These are phyloP conservation scores for Collichthys lucidus DNA, from an alignment of 2,113 vertebrate genomes.

Conservation along the genomic window DNA sequence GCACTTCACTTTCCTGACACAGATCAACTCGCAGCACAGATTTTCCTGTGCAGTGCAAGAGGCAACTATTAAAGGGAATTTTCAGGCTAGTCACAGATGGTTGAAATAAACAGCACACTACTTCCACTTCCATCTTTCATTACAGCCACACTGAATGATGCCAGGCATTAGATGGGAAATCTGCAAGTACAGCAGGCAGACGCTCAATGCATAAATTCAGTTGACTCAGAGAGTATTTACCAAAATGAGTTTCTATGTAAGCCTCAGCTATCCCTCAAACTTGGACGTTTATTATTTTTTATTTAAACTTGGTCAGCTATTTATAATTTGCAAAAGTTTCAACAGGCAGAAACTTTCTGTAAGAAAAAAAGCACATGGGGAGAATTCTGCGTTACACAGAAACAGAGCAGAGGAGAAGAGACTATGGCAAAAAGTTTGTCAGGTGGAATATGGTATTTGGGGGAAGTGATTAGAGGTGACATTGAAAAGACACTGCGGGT, in stretches of 20 bases:
- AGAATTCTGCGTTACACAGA: not conserved
- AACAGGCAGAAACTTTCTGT: not conserved
- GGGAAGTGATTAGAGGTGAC: constrained; percentile 23
- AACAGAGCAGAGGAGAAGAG: not conserved
- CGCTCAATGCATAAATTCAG: constrained; percentile 61
- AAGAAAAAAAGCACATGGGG: not conserved
- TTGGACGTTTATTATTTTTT: not conserved
- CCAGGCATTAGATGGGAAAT: constrained; percentile 65
- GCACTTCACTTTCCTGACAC: constrained; percentile 20
- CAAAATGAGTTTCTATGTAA: constrained; percentile 27
- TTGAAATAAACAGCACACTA: constrained; percentile 71
- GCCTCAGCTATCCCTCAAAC: constrained; percentile 15
- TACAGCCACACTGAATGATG: constrained; percentile 62
- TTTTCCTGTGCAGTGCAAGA: constrained; percentile 31
- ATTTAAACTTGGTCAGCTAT: not conserved
- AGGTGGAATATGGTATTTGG: not conserved
- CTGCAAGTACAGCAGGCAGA: constrained; percentile 68
- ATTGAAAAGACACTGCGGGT: constrained; percentile 34
- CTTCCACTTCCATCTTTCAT: constrained; percentile 71
- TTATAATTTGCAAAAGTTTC: constrained; percentile 9
- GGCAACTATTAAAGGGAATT: constrained; percentile 61
- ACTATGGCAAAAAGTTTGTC: not conserved
- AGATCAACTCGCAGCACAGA: constrained; percentile 6
- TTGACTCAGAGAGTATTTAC: constrained; percentile 36
- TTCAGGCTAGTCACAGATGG: constrained; percentile 70